These are phyloP conservation scores for Alethe diademata DNA, from an alignment of 2,113 vertebrate species.

Conservation along the genomic window DNA sequence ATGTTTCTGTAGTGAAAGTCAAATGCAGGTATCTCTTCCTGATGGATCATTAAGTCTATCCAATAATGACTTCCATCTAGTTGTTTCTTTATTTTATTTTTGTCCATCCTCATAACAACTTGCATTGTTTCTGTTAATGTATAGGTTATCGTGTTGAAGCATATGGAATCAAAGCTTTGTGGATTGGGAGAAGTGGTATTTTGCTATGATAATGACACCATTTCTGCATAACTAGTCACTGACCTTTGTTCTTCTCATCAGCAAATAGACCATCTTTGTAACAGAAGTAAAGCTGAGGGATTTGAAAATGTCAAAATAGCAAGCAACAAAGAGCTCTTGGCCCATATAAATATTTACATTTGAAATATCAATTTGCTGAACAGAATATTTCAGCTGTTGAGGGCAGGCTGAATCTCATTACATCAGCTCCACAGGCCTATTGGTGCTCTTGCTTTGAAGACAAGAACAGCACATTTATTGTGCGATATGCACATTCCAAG, in stretches of 20 bases:
- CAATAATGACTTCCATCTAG: neutral
- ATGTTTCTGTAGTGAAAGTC: neutral
- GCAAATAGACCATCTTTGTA: slow-evolving; percentile 33
- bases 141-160: neutral
- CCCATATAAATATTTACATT: slow-evolving; percentile 69
- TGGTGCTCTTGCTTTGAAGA: slow-evolving; percentile 57
- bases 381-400: slow-evolving; percentile 58
- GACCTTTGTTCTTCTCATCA: slow-evolving; percentile 37
- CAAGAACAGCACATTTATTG: slow-evolving; percentile 51
- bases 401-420: slow-evolving; percentile 49
- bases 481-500: slow-evolving; percentile 44
- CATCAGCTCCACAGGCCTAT: slow-evolving; percentile 13
- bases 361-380: slow-evolving; percentile 58
- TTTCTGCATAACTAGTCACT: slow-evolving; percentile 45
- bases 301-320: slow-evolving; percentile 58
- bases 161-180: neutral
- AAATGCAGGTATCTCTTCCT: neutral
- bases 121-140: neutral
- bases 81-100: neutral
- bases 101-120: neutral
- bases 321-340: slow-evolving; percentile 47
- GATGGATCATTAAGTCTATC: neutral
- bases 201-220: slow-evolving; percentile 9
- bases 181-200: neutral
- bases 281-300: slow-evolving; percentile 39